Conservation (phyloP, 2,888 invertebrate species). For the Lasioglossum lativentre region DNA sequence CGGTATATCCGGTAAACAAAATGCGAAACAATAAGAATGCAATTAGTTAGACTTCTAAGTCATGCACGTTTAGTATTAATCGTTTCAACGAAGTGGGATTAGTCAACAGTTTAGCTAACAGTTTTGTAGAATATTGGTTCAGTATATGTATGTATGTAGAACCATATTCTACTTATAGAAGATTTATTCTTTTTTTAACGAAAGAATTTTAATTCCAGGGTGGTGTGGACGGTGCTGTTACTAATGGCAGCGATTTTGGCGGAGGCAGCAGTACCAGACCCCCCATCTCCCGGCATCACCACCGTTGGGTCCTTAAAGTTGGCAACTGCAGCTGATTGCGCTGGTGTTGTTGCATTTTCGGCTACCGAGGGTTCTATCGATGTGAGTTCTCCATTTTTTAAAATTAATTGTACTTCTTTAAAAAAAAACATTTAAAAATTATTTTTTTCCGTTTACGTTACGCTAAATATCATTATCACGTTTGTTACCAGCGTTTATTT, state of each 20-base stretch:
- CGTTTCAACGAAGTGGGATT: neutral
- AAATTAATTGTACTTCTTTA: neutral
- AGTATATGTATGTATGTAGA: neutral
- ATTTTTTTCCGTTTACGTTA: neutral
- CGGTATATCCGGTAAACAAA: neutral
- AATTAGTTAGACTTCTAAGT: neutral
- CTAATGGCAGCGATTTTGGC: constrained; percentile 74
- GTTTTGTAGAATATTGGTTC: neutral
- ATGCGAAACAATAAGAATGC: neutral
- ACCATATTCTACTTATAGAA: too few species aligned
- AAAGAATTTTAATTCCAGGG: constrained; percentile 70
- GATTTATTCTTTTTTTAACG: neutral
- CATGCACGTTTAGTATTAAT: neutral
- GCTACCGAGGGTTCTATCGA: constrained; percentile 75
- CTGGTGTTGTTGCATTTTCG: constrained; percentile 84
- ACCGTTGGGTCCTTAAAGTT: constrained; percentile 83
- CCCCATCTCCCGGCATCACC: constrained; percentile 79
- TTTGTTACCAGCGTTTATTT: neutral
- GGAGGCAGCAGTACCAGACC: constrained; percentile 78
- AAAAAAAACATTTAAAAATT: neutral
- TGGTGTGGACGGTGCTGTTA: constrained; percentile 80
- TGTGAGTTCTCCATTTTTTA: constrained; percentile 68
- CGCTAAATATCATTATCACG: neutral
- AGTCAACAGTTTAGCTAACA: neutral
- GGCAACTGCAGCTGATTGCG: constrained; percentile 83